Evolutionary conservation across 2,888 invertebrate genomes (phyloP), one percentile per base, ranked within the genome.

Genomic region (Coelinius sp.): DNA sequence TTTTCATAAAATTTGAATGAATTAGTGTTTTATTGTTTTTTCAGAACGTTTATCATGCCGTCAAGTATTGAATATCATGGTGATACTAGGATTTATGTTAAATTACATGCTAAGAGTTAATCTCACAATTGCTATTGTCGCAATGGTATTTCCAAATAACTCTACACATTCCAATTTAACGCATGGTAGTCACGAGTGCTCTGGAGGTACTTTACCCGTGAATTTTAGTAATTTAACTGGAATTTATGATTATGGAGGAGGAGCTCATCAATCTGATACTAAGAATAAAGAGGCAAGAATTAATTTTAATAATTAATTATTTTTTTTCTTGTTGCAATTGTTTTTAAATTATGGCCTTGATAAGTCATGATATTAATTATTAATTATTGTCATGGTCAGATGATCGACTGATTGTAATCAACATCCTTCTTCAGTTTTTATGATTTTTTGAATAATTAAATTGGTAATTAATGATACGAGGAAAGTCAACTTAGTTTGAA

Each of bases 61-160:
- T 63, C 94, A 93, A 90, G 92, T 95, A 68, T 88, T 95, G 79
- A 94, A 94, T 89, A 90, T 95, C 72, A 94, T 96, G 93, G 95
- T 95, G 69, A 93, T 95, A 78, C 89, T 95, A 76, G 95, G 95
- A 75, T 96, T 96, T 89, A 95, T 96, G 94, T 90, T 95, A 89
- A 95, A 96, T 89, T 96, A 96, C 90, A 95, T 95, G 88, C 89
- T 96, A 35, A 91, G 96, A 65, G 95, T 96, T 70, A 96, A 96
- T 89, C 90, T 96, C 68, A 95, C 95, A 73, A 94, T 96, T 76
- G 95, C 95, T 74, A 94, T 96, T 78, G 95, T 96, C 52, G 94
- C 93, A 81, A 96, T 96, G 96, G 91, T 94, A 67, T 64, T 80
- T 20, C 86, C 88, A 12, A 87, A 85, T 74, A 73, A 78, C 22